Conservation (phyloP, 1,140 invertebrate genomes). For the Episyrphus balteatus region DNA sequence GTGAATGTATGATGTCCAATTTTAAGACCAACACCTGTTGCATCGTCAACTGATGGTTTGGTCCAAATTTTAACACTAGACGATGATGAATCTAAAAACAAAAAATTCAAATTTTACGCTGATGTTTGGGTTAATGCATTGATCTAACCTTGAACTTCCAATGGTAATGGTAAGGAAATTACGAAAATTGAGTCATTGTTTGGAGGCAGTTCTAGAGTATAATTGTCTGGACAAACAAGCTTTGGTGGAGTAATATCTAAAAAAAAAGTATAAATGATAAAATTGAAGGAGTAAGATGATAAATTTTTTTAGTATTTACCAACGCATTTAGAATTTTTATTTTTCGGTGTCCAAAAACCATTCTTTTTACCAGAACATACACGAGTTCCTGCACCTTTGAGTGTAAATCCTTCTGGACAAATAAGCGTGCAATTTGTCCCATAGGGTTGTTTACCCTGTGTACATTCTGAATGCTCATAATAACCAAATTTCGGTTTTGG, state of each 20-base stretch:
- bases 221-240: conserved; percentile 8
- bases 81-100: conserved; percentile 39
- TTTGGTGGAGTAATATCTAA: conserved; percentile 21
- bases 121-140: no score
- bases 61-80: conserved; percentile 38
- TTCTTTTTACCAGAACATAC: conserved; percentile 36
- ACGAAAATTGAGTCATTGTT: neutral
- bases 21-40: conserved; percentile 24
- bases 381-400: conserved; percentile 37
- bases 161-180: neutral
- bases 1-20: conserved; percentile 41
- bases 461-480: conserved; percentile 41
- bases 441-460: conserved; percentile 39
- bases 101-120: no score
- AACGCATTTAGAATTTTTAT: conserved; percentile 37
- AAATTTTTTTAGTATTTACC: conserved; percentile 29
- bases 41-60: conserved; percentile 35
- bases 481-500: conserved; percentile 37
- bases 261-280: neutral
- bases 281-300: no score
- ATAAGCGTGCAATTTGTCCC: conserved; percentile 43
- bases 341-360: conserved; percentile 41
- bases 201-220: neutral
- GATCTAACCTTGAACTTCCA: no score
- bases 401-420: conserved; percentile 45